phyloP scores from a whole-genome alignment of 2,113 vertebrate species.

The Gadus macrocephalus region DNA sequence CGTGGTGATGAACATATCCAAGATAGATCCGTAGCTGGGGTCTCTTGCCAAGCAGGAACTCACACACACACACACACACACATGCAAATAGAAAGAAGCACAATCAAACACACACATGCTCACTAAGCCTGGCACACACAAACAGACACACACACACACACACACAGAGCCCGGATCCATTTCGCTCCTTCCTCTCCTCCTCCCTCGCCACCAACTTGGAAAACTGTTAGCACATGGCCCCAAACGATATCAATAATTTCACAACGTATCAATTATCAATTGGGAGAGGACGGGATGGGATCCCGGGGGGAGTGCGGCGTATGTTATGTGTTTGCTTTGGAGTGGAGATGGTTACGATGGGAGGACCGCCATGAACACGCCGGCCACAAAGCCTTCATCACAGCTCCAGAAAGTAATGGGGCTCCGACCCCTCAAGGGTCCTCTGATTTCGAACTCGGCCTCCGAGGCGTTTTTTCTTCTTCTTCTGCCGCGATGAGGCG shows the following conservation, averaged over 20 bases:
- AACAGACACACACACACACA: constrained; percentile 22
- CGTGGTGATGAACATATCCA: constrained; percentile 40
- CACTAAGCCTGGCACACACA: neutral
- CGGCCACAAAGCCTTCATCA: constrained; percentile 1
- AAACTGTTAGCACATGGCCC: constrained; percentile 69
- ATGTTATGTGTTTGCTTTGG: constrained; percentile 42
- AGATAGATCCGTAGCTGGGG: constrained; percentile 31
- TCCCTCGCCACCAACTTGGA: constrained; percentile 31
- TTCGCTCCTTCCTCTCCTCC: constrained; percentile 29
- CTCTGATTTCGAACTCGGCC: neutral
- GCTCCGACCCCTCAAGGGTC: neutral
- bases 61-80: constrained; percentile 6
- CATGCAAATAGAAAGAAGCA: constrained; percentile 18
- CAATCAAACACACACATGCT: constrained; percentile 4
- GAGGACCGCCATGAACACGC: constrained; percentile 1
- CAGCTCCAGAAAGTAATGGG: neutral
- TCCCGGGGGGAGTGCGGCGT: constrained; percentile 26
- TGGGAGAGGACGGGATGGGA: constrained; percentile 36
- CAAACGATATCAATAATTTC: constrained; percentile 56
- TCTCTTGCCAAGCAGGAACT: constrained; percentile 11
- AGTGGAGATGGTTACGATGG: constrained; percentile 15
- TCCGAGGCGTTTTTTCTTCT: neutral
- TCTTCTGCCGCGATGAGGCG: no score
- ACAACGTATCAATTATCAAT: constrained; percentile 60
- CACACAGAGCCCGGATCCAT: constrained; percentile 40